A percentile compares a stretch with the other conserved stretches of the same genome.
phyloP scores from a whole-genome alignment of 2,113 vertebrate species.

The Menidia beryllina region DNA sequence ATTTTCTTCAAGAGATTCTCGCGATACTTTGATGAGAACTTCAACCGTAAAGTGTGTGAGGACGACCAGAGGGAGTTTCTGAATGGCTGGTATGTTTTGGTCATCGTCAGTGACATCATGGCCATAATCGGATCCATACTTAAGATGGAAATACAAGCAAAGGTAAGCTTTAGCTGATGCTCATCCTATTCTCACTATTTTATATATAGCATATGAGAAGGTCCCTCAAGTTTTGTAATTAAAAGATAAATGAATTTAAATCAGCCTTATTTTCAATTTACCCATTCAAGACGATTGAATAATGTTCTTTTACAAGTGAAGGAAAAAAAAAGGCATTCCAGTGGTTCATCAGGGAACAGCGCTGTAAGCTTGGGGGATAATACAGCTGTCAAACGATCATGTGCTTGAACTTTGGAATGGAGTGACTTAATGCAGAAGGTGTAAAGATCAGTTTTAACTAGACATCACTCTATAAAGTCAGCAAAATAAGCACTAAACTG shows the following conservation, averaged over 20 bases:
- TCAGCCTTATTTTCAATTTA: no score
- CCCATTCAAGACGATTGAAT: no score
- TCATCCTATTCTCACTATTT: no score
- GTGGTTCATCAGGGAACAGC: background rate
- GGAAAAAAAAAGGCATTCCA: no score
- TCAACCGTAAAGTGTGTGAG: slow-evolving; percentile 83
- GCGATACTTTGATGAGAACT: slow-evolving; percentile 86
- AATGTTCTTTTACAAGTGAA: no score
- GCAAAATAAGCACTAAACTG: background rate
- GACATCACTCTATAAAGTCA: slow-evolving; percentile 2
- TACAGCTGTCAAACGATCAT: background rate
- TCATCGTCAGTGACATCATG: slow-evolving; percentile 93
- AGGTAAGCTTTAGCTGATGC: slow-evolving; percentile 81
- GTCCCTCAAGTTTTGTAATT: no score
- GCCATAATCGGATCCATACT: slow-evolving; percentile 92
- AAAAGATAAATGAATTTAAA: no score
- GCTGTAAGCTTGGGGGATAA: background rate
- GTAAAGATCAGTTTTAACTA: slow-evolving; percentile 13
- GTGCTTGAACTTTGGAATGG: slow-evolving; percentile 41
- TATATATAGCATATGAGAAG: no score
- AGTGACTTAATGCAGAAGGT: background rate
- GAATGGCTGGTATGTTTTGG: slow-evolving; percentile 94
- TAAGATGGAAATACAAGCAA: slow-evolving; percentile 98
- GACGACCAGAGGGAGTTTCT: slow-evolving; percentile 89
- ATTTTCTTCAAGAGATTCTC: slow-evolving; percentile 90